Percentiles rank a stretch among this genome's conserved stretches.
phyloP scores from a whole-genome alignment of 2,888 invertebrate genomes.

The Cyclophora punctaria region DNA sequence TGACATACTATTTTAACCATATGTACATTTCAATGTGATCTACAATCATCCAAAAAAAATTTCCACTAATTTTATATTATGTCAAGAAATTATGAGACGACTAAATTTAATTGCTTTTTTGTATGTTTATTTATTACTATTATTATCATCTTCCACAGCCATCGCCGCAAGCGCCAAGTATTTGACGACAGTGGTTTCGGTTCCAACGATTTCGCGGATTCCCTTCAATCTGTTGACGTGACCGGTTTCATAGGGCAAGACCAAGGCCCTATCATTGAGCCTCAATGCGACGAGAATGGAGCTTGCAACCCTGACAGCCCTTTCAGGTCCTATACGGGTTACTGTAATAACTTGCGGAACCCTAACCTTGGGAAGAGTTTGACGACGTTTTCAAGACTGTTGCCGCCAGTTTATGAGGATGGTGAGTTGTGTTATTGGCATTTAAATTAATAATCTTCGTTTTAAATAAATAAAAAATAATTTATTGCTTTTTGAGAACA shows the following conservation, averaged over 20 bases:
- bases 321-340: slow-evolving; percentile 85
- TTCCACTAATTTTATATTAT: not conserved
- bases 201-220: slow-evolving; percentile 81
- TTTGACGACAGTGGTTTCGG: slow-evolving; percentile 76
- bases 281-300: slow-evolving; percentile 81
- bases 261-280: slow-evolving; percentile 76
- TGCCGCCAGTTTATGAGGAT: slow-evolving; percentile 92
- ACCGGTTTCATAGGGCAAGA: slow-evolving; percentile 79
- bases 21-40: not conserved
- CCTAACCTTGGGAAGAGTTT: slow-evolving; percentile 88
- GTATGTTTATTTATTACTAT: too few species aligned
- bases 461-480: too few species aligned
- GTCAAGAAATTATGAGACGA: too few species aligned
- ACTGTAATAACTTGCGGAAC: slow-evolving; percentile 90
- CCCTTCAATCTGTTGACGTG: slow-evolving; percentile 86
- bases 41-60: not conserved
- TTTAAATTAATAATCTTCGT: too few species aligned
- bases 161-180: slow-evolving; percentile 82
- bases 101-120: too few species aligned
- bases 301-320: slow-evolving; percentile 83
- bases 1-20: not conserved
- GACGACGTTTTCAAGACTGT: slow-evolving; percentile 87
- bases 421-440: too few species aligned
- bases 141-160: slow-evolving; percentile 29
- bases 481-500: too few species aligned